Evolutionary conservation across 2,888 invertebrate genomes (phyloP).

Genomic region (Bellardia bayeri): DNA sequence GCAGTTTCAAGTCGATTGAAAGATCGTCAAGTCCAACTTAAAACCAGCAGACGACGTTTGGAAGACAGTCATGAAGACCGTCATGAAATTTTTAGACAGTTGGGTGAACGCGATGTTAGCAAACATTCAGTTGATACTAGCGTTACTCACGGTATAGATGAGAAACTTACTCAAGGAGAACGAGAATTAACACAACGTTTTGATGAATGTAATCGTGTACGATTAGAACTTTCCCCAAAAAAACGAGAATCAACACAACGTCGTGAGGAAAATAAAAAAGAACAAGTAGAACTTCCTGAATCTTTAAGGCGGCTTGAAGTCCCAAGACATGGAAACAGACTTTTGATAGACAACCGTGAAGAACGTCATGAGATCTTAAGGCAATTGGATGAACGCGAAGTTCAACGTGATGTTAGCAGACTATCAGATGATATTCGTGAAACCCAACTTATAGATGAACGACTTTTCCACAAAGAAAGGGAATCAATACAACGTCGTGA

Average conservation of each 20-base stretch:
- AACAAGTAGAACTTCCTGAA: background rate
- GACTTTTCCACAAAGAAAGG: background rate
- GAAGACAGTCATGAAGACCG: too few species aligned
- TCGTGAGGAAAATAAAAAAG: too few species aligned
- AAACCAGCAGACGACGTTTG: too few species aligned
- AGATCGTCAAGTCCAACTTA: too few species aligned
- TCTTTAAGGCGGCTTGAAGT: background rate
- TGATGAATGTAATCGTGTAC: constrained; percentile 9
- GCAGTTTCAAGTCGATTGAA: too few species aligned
- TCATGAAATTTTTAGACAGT: too few species aligned
- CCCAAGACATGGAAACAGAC: background rate
- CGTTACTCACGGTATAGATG: background rate
- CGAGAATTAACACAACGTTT: background rate
- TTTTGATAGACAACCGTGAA: background rate
- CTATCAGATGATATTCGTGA: background rate
- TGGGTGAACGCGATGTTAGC: background rate
- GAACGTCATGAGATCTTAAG: background rate
- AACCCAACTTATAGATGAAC: background rate
- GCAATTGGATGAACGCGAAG: background rate
- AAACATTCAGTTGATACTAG: background rate
- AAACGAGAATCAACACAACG: background rate
- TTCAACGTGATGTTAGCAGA: background rate
- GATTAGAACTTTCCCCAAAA: background rate
- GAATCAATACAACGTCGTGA: background rate
- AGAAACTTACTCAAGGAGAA: background rate